Evolutionary conservation across 2,797 vertebrate genomes (phyloP), one percentile per base, ranked within the genome.

Genomic region (Chaunax sp.): DNA sequence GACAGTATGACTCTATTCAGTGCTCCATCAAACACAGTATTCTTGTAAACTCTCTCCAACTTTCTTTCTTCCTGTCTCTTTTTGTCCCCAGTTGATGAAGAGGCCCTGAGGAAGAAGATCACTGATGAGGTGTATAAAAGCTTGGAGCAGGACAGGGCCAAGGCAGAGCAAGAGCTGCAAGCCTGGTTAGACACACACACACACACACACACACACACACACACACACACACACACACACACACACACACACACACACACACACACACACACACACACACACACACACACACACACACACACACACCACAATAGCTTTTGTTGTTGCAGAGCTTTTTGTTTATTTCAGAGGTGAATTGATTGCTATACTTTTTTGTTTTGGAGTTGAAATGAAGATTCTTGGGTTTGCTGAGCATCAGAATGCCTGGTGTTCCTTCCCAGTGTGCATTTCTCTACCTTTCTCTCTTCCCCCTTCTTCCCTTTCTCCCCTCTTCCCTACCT

Each of bases 31-130:
- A 53, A 44, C 50, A 28, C n/a, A 58, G 44, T 58, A 35, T 69
- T 40, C 25, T 55, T 70, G 28, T 65, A 70, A 68, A 43, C 18
- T 37, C 33, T 63, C 46, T 63, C n/a, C n/a, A 37, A 59, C 46
- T 40, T 1, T 51, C 11, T 46, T 25, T 26, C 74, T 22, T 23
- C 10, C 1, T 16, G 49, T 64, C 11, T 59, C 6, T 69, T 51
- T 68, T 23, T 71, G 59, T 72, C 63, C 67, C 54, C 56, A 98
- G 97, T 93, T 85, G 94, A 94, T 82, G 93, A 97, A 85, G 95
- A 97, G 72, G 94, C 96, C 57, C 88, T 98, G 66, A 96, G 95
- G 90, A 96, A 90, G 91, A 96, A 94, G 93, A 97, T 98, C 78
- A 92, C 95, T 4, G 95, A 97, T 76, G 97, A 98, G 74, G 82